Conservation (phyloP, 2,113 vertebrate species). For the Lagopus muta region DNA sequence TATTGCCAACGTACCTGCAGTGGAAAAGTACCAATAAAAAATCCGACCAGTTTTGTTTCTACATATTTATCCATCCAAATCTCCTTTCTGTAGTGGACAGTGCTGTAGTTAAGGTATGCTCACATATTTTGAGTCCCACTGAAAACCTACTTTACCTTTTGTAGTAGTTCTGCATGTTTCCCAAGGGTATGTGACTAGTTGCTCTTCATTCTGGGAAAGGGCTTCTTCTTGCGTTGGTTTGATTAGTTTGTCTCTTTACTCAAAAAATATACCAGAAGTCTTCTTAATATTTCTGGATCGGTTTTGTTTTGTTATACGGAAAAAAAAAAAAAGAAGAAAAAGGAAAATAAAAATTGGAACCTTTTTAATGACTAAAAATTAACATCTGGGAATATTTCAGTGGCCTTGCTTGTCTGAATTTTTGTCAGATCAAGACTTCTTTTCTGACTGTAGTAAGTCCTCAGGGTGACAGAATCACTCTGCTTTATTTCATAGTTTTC, state of each 20-base stretch:
- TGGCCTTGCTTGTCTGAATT: conserved; percentile 1
- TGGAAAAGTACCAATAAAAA: background rate
- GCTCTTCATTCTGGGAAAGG: background rate
- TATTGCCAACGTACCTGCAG: background rate
- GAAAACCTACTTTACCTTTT: background rate
- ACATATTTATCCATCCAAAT: background rate
- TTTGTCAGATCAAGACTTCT: conserved; percentile 12
- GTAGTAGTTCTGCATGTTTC: background rate
- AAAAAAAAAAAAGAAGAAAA: background rate
- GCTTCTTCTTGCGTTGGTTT: background rate
- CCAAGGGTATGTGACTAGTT: background rate
- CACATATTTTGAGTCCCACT: background rate
- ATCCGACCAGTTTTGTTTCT: background rate
- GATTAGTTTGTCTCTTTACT: background rate
- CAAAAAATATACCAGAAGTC: background rate
- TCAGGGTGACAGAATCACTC: conserved; percentile 24
- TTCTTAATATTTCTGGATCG: background rate
- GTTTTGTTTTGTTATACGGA: background rate
- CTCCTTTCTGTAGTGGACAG: background rate
- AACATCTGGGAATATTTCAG: background rate
- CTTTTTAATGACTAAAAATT: background rate
- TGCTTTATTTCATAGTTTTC: conserved; percentile 33
- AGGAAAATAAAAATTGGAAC: too few relatives aligned
- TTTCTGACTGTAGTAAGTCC: conserved; percentile 5
- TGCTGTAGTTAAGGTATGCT: background rate